Percentiles rank a stretch among this genome's conserved stretches.
These are phyloP conservation scores for Stegastes partitus DNA, from an alignment of 2,113 vertebrate species.

Conservation along the genomic window DNA sequence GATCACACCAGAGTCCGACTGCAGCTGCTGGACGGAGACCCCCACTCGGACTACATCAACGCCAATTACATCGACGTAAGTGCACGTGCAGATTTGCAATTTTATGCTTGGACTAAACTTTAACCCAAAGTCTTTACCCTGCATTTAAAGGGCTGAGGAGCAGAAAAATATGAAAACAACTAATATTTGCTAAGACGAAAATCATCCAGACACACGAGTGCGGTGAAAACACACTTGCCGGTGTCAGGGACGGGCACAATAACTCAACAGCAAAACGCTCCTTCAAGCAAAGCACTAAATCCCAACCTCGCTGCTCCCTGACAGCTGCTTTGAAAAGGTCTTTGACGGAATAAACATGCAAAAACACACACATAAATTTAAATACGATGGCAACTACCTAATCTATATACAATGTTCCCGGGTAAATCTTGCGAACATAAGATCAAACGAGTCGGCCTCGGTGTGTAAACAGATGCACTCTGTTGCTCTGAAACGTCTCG, in stretches of 20 bases:
- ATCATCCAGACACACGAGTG: not conserved
- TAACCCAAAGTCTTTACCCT: no score
- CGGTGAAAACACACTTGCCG: not conserved
- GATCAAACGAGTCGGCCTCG: not conserved
- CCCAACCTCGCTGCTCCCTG: not conserved
- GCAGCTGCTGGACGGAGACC: constrained; percentile 95
- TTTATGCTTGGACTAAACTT: no score
- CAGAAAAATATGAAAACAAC: no score
- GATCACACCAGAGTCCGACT: constrained; percentile 96
- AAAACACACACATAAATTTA: not conserved
- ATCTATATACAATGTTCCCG: not conserved
- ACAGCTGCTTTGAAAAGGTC: not conserved
- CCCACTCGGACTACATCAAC: constrained; percentile 98
- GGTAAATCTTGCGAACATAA: not conserved
- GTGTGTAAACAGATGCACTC: no score
- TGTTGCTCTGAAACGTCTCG: no score
- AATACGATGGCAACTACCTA: not conserved
- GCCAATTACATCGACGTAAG: constrained; percentile 98
- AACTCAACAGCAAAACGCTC: not conserved
- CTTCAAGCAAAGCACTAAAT: not conserved
- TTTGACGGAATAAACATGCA: not conserved
- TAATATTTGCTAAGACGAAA: no score
- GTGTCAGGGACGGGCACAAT: not conserved
- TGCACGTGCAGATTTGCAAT: not conserved
- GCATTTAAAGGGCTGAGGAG: no score